These are phyloP conservation scores for Pseudachorutes palmiensis DNA, from an alignment of 1,140 invertebrate species.

Conservation along the genomic window DNA sequence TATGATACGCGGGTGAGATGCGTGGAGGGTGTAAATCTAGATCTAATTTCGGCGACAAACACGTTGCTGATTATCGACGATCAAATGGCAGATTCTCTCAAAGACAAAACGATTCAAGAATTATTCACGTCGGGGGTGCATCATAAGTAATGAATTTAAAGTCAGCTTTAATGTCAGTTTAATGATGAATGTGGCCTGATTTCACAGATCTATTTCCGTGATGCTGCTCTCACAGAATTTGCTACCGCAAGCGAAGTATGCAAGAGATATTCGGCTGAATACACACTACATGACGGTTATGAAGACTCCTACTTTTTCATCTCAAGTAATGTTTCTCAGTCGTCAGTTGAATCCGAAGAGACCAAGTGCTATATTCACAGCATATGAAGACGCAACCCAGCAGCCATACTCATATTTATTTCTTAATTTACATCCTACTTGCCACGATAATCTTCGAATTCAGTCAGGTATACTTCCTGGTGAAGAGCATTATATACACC, in stretches of 20 bases:
- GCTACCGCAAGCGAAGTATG: constrained; percentile 23
- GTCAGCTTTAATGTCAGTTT: too few species aligned
- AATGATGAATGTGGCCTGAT: too few species aligned
- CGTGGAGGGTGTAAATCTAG: background rate
- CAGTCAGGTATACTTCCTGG: constrained; percentile 12
- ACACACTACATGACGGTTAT: constrained; percentile 17
- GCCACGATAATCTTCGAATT: constrained; percentile 20
- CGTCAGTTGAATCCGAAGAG: constrained; percentile 18
- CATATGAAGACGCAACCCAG: constrained; percentile 24
- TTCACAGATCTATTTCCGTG: background rate
- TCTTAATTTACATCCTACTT: constrained; percentile 20
- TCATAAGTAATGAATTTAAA: too few species aligned
- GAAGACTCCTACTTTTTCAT: constrained; percentile 23
- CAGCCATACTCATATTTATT: constrained; percentile 21
- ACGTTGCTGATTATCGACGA: constrained; percentile 1
- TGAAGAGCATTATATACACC: constrained; percentile 14
- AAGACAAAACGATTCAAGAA: constrained; percentile 19
- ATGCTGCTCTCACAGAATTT: constrained; percentile 25
- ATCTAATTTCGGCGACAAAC: background rate
- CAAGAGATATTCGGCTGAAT: constrained; percentile 22
- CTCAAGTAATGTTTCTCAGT: constrained; percentile 24
- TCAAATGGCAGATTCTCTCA: constrained; percentile 6
- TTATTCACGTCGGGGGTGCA: too few species aligned
- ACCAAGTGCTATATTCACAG: constrained; percentile 3
- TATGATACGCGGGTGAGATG: background rate